Base-by-base conservation (phyloP, 2,797 vertebrate genomes). In the Sandelia bainsii region DNA sequence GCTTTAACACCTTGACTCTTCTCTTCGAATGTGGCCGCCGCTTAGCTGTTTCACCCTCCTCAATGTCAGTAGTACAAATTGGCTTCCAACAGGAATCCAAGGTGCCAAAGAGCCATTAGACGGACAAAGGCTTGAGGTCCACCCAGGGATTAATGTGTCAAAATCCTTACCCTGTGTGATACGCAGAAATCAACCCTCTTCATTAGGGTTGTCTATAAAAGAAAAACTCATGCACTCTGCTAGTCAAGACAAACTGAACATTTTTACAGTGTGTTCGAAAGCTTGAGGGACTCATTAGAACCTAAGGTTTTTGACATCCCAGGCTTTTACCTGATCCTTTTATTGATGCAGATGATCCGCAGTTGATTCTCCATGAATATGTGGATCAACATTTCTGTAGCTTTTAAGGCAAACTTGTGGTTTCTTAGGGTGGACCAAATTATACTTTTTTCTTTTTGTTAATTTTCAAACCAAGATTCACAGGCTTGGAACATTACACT, bases 81-180 rank as follows among this genome's bases (percentile, higher is more conserved):
- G 92, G 92, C 92, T 93, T 94, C 93, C 91, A 89, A 88, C 92
- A 80, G 87, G 80, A 93, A 92, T 89, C 85, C 85, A 86, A 94
- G 92, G 91, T 92, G 93, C 90, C 93, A 92, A 88, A 89, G 90
- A 90, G 91, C 92, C 90, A 92, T 94, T 93, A 94, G 88, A 92
- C 51, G 72, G 89, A 93, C 89, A 90, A 90, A 92, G 82, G 79
- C 86, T 89, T 79, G 81, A 90, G 88, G 87, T 85, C 89, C 80
- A 81, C 87, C 89, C 76, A 69, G 78, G 85, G 80, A 86, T 87
- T 90, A 87, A 89, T 86, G 91, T 91, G 88, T 89, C 86, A 87
- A 75, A 89, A 83, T 80, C 62, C 62, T 68, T 67, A 62, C 70
- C 49, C 67, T 17, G 77, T 68, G 70, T 59, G 64, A 75, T 77